A percentile compares a stretch with the other conserved stretches of the same genome.
Conservation (phyloP, 2,888 invertebrate genomes). For the Clusia tigrina region DNA sequence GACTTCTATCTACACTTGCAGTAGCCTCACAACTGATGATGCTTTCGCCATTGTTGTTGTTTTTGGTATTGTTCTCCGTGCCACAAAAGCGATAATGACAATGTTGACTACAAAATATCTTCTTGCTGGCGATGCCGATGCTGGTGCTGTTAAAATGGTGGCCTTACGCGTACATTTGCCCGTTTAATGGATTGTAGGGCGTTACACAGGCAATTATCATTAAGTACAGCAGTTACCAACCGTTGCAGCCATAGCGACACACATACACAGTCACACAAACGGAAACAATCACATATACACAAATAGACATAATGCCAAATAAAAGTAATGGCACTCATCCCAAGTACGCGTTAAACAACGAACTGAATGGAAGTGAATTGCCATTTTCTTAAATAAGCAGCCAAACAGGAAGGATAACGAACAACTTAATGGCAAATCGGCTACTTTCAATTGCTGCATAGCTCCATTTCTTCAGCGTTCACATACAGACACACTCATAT, state of each 20-base stretch:
- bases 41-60: no score
- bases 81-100: slow-evolving; percentile 26
- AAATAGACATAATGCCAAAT: slow-evolving; percentile 5
- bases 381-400: no score
- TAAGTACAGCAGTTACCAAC: slow-evolving; percentile 47
- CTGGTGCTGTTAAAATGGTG: background rate
- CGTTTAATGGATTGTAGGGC: slow-evolving; percentile 28
- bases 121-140: background rate
- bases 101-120: slow-evolving; percentile 25
- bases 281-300: background rate
- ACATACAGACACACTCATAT: no score
- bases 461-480: no score
- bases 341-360: no score
- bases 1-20: no score
- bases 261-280: slow-evolving; percentile 4
- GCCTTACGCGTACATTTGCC: background rate
- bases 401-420: background rate
- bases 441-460: no score
- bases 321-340: slow-evolving; percentile 17
- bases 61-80: no score
- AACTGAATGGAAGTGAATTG: no score
- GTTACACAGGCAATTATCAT: slow-evolving; percentile 47
- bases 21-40: no score
- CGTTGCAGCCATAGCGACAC: slow-evolving; percentile 22
- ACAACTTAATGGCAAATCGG: background rate